Conservation (phyloP, 2,888 invertebrate genomes). For the Ornithoptera priamus region DNA sequence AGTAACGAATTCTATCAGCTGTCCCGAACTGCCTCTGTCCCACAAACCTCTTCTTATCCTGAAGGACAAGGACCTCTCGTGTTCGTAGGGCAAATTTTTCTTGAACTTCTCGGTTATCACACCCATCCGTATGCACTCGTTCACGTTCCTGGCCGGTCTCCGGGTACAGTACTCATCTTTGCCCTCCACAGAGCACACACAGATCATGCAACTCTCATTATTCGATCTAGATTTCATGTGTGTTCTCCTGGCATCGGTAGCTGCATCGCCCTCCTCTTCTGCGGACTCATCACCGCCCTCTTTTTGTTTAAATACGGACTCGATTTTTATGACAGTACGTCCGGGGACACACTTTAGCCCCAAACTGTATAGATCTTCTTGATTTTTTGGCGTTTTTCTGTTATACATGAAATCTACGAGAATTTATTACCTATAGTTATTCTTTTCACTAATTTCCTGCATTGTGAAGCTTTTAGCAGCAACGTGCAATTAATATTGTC, state of each 20-base stretch:
- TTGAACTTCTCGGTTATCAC: conserved; percentile 38
- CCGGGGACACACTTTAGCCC: conserved; percentile 60
- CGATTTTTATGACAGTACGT: conserved; percentile 52
- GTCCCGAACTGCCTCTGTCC: conserved; percentile 35
- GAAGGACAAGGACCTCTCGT: conserved; percentile 46
- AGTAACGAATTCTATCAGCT: conserved; percentile 36
- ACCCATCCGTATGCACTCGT: conserved; percentile 59
- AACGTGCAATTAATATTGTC: too few relatives aligned
- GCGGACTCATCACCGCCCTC: background rate
- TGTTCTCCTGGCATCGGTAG: conserved; percentile 35
- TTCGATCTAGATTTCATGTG: conserved; percentile 50
- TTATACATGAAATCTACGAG: conserved; percentile 61
- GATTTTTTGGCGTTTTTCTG: conserved; percentile 39
- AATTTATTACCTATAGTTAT: background rate
- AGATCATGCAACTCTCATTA: conserved; percentile 55
- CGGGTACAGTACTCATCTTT: conserved; percentile 56
- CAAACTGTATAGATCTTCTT: conserved; percentile 33
- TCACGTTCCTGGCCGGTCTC: conserved; percentile 58
- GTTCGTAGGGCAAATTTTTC: conserved; percentile 47
- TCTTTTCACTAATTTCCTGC: too few relatives aligned
- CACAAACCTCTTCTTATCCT: conserved; percentile 61
- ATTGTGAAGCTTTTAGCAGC: too few relatives aligned
- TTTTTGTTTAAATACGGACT: conserved; percentile 10
- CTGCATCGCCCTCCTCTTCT: conserved; percentile 23
- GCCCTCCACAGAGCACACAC: conserved; percentile 61